phyloP scores from a whole-genome alignment of 2,888 invertebrate genomes.

The Drosophila tripunctata region DNA sequence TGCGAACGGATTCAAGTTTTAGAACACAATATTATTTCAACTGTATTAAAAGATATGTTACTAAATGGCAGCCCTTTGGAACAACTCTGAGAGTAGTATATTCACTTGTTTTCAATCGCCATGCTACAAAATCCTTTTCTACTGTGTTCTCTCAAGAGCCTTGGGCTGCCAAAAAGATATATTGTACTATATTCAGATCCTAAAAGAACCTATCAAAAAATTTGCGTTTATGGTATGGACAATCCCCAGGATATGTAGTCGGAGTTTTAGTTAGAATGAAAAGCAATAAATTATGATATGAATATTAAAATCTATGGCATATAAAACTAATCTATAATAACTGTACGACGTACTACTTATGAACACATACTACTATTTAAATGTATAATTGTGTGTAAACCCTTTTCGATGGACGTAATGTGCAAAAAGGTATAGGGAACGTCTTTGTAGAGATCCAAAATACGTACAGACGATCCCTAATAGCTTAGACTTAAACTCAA shows the following conservation, averaged over 20 bases:
- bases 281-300: conserved; percentile 26
- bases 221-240: conserved; percentile 78
- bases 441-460: not conserved
- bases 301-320: conserved; percentile 21
- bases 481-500: conserved; percentile 46
- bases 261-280: conserved; percentile 47
- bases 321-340: conserved; percentile 20
- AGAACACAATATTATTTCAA: conserved; percentile 2
- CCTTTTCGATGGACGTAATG: conserved; percentile 52
- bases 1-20: conserved; percentile 7
- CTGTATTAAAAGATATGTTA: not conserved
- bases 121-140: not conserved
- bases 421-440: conserved; percentile 56
- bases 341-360: conserved; percentile 33
- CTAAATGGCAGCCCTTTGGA: not conserved
- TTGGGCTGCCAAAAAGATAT: conserved; percentile 11
- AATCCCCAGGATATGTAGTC: conserved; percentile 68
- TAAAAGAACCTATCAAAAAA: conserved; percentile 62
- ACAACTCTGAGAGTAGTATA: not conserved
- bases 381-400: conserved; percentile 32
- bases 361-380: conserved; percentile 14
- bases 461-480: conserved; percentile 19
- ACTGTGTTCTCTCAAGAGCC: not conserved
- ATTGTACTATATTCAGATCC: conserved; percentile 32
- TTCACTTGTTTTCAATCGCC: not conserved